phyloP scores from a whole-genome alignment of 1,140 invertebrate genomes.

The Asbolus verrucosus region DNA sequence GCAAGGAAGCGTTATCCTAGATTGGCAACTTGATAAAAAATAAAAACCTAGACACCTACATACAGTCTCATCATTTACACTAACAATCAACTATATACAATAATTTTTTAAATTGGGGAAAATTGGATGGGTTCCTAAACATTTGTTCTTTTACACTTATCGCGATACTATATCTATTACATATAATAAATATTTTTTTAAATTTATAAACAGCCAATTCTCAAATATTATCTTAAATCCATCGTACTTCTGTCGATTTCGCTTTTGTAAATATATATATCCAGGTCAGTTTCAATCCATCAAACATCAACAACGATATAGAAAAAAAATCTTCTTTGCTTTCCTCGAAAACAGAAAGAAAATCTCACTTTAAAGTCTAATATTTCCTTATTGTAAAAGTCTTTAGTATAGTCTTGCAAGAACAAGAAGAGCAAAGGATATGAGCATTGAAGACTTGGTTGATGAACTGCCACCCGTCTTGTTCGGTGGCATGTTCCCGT shows the following conservation, averaged over 20 bases:
- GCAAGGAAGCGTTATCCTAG: constrained; percentile 13
- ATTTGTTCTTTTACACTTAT: constrained; percentile 18
- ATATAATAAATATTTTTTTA: constrained; percentile 39
- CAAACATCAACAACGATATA: constrained; percentile 32
- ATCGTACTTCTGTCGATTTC: background rate
- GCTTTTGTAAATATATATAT: background rate
- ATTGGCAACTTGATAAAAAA: constrained; percentile 17
- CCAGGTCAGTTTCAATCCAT: background rate
- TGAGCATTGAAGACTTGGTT: background rate
- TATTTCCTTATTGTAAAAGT: constrained; percentile 12
- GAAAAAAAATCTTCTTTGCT: constrained; percentile 23
- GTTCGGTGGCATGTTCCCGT: background rate
- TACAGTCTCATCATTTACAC: constrained; percentile 40
- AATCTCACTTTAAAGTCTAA: constrained; percentile 39
- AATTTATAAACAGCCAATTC: constrained; percentile 44
- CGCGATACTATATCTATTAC: constrained; percentile 34
- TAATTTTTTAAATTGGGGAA: constrained; percentile 24
- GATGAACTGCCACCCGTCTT: background rate
- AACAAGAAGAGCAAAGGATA: background rate
- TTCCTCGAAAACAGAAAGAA: constrained; percentile 32
- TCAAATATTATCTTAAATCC: no score
- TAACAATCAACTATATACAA: constrained; percentile 38
- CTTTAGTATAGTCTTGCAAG: constrained; percentile 9
- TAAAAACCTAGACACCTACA: constrained; percentile 36
- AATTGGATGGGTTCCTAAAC: constrained; percentile 26